Base-by-base conservation (phyloP, 2,113 vertebrate genomes). In the Hypocryptadius cinnamomeus region DNA sequence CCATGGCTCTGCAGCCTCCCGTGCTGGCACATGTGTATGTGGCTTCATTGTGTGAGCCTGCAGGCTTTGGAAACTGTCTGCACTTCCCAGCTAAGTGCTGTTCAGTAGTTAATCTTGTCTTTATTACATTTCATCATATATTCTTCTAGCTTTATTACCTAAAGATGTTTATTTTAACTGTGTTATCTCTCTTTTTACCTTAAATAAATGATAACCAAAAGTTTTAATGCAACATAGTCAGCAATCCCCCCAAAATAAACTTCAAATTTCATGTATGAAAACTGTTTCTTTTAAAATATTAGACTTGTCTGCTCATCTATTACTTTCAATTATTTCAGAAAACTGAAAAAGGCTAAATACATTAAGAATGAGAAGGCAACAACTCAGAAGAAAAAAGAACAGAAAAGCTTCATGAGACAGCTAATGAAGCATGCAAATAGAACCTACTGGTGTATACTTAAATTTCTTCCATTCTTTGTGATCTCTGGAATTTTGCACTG, bases 1-100 rank as follows among this genome's bases (percentile, higher is more conserved):
- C 63, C 31, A 1, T 5, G 23, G 79, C 40, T 64, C 47, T 65
- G 45, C 70, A 71, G 42, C 47, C 59, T 66, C 44, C 48, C 10
- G 11, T 1, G 1, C 54, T 57, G 42, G 12, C 24, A 69, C 11
- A 5, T 10, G 0, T 8, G 17, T 13, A 3, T 3, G 11, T 25
- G 37, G 13, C 33, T 35, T 21, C 39, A 2, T 0, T 20, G 33
- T 17, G 11, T 44, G n/a, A 90, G 24, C 44, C 27, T 42, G 42
- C 42, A 37, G n/a, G 54, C 45, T 83, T 69, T 69, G 63, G 63
- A 40, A 69, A 83, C 33, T 30, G 11, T 14, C 56, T 76, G 72
- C 54, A 9, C 47, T 63, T 72, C 33, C n/a, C 72, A 83, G 45
- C 23, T 45, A 21, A 79, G 28, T 7, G 2, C 15, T 74, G 27